Base-by-base conservation (phyloP, 2,888 invertebrate genomes). In the Agrilus biguttatus region DNA sequence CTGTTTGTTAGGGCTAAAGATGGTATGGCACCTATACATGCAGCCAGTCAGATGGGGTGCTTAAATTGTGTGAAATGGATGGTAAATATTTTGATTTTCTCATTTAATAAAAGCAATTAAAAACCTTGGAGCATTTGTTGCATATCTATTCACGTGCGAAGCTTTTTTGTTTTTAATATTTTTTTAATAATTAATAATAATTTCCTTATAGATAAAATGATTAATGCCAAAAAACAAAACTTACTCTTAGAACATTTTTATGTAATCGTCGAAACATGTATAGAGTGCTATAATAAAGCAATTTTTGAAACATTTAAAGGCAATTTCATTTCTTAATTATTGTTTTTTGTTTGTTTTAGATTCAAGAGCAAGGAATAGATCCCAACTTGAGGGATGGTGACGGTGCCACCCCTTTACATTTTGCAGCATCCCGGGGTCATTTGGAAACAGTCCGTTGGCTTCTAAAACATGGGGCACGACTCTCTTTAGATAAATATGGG, bases 11-110 rank as follows among this genome's bases (percentile, higher is more conserved):
- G 87, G 34, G 87, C 89, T 36, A 77, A 86, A 57, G 90, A 90
- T 67, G 90, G 89, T 34, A 90, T 90, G 89, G 81, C 87, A 46
- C 88, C 89, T 41, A 77, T 90, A 45, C 90, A 90, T 66, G 89
- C 89, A 8, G 88, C 90, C 39, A 85, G 88, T 46, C 90, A 90
- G 72, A 88, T 86, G 73, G 89, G 89, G 17, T 85, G 87, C 55
- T 67, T 89, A 45, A 80, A 83, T 61, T 86, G 88, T 63, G 80
- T 90, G 45, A 83, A 87, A 66, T 90, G 87, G 85, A 86, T 90
- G 86, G 89, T 89, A 60, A 77, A 74, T 56, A 28, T 32, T 35
- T 23, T 23, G 3, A 39, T 33, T 17, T 14, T 33, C n/a, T 33
- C 39, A 28, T 8, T 7, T 10, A 36, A 10, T 36, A 36, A 10